These are phyloP conservation scores for Grapholita molesta DNA, from an alignment of 1,140 invertebrate genomes.

Conservation along the genomic window DNA sequence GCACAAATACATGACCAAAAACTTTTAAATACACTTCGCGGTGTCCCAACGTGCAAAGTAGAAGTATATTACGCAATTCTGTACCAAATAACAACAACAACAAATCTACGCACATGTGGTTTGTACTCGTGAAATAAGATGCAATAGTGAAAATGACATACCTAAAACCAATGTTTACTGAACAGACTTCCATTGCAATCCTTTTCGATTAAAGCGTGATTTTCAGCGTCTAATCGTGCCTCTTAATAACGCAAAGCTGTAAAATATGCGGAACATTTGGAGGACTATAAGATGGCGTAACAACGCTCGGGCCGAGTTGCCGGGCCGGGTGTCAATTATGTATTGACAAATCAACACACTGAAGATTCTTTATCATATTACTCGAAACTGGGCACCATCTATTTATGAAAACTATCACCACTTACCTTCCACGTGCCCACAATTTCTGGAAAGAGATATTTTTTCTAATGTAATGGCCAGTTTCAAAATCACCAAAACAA, in stretches of 20 bases:
- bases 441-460: constrained; percentile 78
- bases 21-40: constrained; percentile 24
- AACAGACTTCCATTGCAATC: constrained; percentile 50
- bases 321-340: constrained; percentile 67
- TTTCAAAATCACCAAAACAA: constrained; percentile 78
- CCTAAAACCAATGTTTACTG: constrained; percentile 56
- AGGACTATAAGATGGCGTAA: constrained; percentile 78
- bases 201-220: constrained; percentile 51
- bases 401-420: constrained; percentile 64
- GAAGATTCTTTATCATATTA: constrained; percentile 51
- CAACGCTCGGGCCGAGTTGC: constrained; percentile 60
- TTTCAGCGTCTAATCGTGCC: constrained; percentile 55
- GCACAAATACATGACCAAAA: constrained; percentile 21
- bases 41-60: constrained; percentile 39
- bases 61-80: constrained; percentile 51
- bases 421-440: constrained; percentile 77
- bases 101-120: constrained; percentile 71
- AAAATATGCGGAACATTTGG: constrained; percentile 74
- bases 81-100: constrained; percentile 63
- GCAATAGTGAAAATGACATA: constrained; percentile 70
- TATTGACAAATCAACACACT: constrained; percentile 75
- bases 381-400: constrained; percentile 52
- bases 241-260: constrained; percentile 55
- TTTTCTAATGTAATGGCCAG: constrained; percentile 78
- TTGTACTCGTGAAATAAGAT: constrained; percentile 63